phyloP scores from a whole-genome alignment of 2,888 invertebrate species.

The Brachyopa scutellaris region DNA sequence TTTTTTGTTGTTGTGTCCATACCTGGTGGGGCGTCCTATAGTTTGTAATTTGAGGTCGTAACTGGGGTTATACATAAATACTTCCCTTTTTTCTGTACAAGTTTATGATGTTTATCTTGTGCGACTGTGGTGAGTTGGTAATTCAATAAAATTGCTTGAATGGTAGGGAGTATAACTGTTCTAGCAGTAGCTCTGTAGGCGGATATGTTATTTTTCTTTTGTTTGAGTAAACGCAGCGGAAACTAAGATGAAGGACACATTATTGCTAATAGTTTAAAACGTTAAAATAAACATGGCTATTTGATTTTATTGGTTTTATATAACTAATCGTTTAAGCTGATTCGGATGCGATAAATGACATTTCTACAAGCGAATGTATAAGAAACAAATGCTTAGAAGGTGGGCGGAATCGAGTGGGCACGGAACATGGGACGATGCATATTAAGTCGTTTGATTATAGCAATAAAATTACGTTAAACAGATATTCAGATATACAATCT shows the following conservation, averaged over 20 bases:
- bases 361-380: too few relatives aligned
- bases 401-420: too few relatives aligned
- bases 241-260: not conserved
- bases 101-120: slow-evolving; percentile 48
- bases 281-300: not conserved
- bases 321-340: not conserved
- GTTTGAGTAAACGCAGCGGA: slow-evolving; percentile 3
- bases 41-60: slow-evolving; percentile 47
- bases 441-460: too few relatives aligned
- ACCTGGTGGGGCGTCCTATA: slow-evolving; percentile 41
- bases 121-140: slow-evolving; percentile 44
- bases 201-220: slow-evolving; percentile 10
- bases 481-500: too few relatives aligned
- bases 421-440: too few relatives aligned
- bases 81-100: slow-evolving; percentile 24
- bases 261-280: slow-evolving; percentile 19
- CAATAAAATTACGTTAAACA: too few relatives aligned
- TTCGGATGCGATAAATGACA: not conserved
- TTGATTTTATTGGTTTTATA: not conserved
- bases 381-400: too few relatives aligned
- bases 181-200: slow-evolving; percentile 57
- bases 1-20: too few relatives aligned
- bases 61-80: slow-evolving; percentile 46
- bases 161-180: slow-evolving; percentile 34
- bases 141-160: slow-evolving; percentile 50